Percentiles rank a stretch among this genome's conserved stretches.
Evolutionary conservation across 2,113 vertebrate genomes (phyloP).

Genomic region (Edolisoma coerulescens): DNA sequence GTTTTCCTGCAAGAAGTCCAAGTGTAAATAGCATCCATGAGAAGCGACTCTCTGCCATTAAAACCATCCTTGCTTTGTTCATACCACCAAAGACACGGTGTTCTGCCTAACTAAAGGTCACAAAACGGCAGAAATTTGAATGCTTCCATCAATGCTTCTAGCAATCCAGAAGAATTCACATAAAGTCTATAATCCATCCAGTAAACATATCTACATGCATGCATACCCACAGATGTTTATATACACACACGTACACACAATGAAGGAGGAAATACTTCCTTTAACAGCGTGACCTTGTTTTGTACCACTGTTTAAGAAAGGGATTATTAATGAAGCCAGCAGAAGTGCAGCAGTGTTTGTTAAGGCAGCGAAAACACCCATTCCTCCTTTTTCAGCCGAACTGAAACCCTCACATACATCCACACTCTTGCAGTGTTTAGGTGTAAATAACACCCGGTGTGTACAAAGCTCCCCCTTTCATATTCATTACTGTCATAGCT

Average conservation of each 20-base stretch:
- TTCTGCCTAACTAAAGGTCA: background rate
- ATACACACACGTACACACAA: background rate
- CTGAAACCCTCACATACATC: slow-evolving; percentile 5
- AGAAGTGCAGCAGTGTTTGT: slow-evolving; percentile 1
- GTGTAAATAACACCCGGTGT: slow-evolving; percentile 90
- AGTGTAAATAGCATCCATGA: background rate
- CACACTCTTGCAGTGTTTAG: slow-evolving; percentile 71
- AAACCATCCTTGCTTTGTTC: slow-evolving; percentile 2
- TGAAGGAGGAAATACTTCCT: slow-evolving; percentile 10
- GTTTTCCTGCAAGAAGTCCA: background rate
- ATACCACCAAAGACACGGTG: background rate
- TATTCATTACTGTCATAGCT: slow-evolving; percentile 91
- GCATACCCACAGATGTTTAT: background rate
- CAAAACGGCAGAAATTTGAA: background rate
- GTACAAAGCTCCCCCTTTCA: slow-evolving; percentile 83
- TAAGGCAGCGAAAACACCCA: background rate
- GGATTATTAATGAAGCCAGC: background rate
- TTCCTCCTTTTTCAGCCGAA: background rate
- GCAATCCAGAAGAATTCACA: background rate
- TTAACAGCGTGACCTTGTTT: background rate
- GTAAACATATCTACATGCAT: background rate
- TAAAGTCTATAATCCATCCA: background rate
- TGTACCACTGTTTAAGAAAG: background rate
- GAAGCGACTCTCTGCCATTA: background rate
- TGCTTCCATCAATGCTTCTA: background rate